phyloP scores from a whole-genome alignment of 1,140 invertebrate genomes.

The Diachasmimorpha longicaudata region DNA sequence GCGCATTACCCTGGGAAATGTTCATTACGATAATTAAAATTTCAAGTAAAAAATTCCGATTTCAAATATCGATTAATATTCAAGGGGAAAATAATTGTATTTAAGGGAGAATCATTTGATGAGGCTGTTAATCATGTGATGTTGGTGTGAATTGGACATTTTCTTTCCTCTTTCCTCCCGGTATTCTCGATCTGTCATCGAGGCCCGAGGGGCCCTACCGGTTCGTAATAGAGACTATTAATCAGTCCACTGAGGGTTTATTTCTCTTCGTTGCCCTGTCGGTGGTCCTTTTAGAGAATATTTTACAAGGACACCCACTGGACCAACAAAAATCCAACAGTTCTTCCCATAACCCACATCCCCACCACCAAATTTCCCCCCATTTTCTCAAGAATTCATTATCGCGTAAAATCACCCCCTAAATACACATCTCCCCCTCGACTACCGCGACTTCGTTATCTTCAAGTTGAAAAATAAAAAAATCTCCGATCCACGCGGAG shows the following conservation, averaged over 20 bases:
- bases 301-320: conserved; percentile 50
- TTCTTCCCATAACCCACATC: conserved; percentile 32
- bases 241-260: conserved; percentile 38
- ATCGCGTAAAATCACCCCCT: no score
- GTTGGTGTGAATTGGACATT: conserved; percentile 48
- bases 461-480: not conserved
- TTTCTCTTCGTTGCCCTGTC: conserved; percentile 34
- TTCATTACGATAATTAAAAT: no score
- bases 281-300: conserved; percentile 55
- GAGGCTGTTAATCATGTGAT: not conserved
- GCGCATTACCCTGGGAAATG: no score
- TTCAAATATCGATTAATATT: no score
- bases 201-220: conserved; percentile 33
- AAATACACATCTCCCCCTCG: no score
- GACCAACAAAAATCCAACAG: not conserved
- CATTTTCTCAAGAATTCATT: not conserved
- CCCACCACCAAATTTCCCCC: not conserved
- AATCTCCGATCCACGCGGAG: conserved; percentile 7
- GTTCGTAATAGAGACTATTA: conserved; percentile 41
- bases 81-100: no score
- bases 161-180: conserved; percentile 44
- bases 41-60: no score
- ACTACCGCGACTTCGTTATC: no score
- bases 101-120: no score
- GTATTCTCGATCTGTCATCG: conserved; percentile 56